Evolutionary conservation across 2,797 vertebrate genomes (phyloP).

Genomic region (Poecilia wingei): DNA sequence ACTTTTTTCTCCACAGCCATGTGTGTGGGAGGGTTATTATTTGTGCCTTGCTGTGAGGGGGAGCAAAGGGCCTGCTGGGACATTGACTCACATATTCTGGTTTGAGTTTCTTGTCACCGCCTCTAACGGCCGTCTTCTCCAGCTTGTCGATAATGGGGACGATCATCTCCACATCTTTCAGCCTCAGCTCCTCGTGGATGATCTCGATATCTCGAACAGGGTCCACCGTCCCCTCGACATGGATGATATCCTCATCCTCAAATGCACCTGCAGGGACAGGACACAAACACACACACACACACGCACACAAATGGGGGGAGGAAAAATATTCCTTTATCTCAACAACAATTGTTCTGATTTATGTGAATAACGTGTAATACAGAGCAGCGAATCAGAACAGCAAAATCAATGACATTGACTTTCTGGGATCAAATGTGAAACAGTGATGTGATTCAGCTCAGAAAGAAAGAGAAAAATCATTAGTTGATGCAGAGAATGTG

Average conservation of each 20-base stretch:
- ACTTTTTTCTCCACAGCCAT: slow-evolving; percentile 67
- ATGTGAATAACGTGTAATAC: slow-evolving; percentile 34
- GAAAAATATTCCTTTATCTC: neutral
- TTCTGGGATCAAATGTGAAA: slow-evolving; percentile 48
- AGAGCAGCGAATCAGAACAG: slow-evolving; percentile 31
- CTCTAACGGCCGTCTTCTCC: slow-evolving; percentile 93
- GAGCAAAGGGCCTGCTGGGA: slow-evolving; percentile 73
- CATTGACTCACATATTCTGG: slow-evolving; percentile 95
- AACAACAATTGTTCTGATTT: slow-evolving; percentile 14
- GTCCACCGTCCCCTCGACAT: slow-evolving; percentile 93
- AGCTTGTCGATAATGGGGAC: slow-evolving; percentile 93
- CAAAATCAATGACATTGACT: slow-evolving; percentile 65
- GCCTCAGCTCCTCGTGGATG: slow-evolving; percentile 89
- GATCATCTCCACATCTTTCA: slow-evolving; percentile 95
- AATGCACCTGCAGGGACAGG: slow-evolving; percentile 86
- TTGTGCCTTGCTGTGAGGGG: slow-evolving; percentile 73
- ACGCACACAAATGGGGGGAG: neutral
- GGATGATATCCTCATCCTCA: slow-evolving; percentile 97
- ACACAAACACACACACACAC: slow-evolving; percentile 47
- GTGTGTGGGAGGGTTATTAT: slow-evolving; percentile 80
- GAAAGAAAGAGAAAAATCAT: slow-evolving; percentile 45
- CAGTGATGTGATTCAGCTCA: slow-evolving; percentile 49
- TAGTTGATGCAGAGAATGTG: slow-evolving; percentile 48
- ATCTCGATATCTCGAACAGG: slow-evolving; percentile 88
- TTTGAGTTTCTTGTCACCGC: slow-evolving; percentile 93